phyloP scores from a whole-genome alignment of 2,113 vertebrate species.

The Muntiacus reevesi region DNA sequence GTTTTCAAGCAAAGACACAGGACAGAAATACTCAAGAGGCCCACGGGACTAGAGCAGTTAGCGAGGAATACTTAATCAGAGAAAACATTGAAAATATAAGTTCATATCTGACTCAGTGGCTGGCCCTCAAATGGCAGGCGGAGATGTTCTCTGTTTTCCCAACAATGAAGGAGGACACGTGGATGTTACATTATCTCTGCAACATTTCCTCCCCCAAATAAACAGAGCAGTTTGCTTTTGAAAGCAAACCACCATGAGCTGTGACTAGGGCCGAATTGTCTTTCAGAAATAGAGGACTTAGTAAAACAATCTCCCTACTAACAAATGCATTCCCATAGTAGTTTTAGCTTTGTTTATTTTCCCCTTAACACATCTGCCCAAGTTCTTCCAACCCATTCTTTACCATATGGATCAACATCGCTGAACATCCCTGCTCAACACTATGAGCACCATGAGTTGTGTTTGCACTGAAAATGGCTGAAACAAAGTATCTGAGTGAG shows the following conservation, averaged over 20 bases:
- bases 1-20: not conserved
- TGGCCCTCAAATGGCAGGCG: not conserved
- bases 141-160: not conserved
- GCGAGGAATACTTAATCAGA: not conserved
- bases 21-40: not conserved
- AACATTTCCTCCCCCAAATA: constrained; percentile 9
- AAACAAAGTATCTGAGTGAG: not conserved
- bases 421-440: not conserved
- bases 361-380: constrained; percentile 41
- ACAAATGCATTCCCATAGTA: not conserved
- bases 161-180: not conserved
- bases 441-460: constrained; percentile 66
- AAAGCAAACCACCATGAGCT: not conserved
- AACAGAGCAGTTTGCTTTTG: not conserved
- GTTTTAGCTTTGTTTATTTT: constrained; percentile 57
- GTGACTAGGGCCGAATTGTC: not conserved
- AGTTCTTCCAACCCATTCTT: constrained; percentile 52
- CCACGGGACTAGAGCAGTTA: not conserved
- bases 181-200: not conserved
- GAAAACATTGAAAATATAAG: not conserved
- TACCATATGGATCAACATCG: constrained; percentile 67
- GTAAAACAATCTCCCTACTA: constrained; percentile 40
- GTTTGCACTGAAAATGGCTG: constrained; percentile 12
- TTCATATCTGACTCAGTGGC: not conserved
- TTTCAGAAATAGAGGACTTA: constrained; percentile 12